phyloP scores from a whole-genome alignment of 2,797 vertebrate species.

The Bradypus variegatus region DNA sequence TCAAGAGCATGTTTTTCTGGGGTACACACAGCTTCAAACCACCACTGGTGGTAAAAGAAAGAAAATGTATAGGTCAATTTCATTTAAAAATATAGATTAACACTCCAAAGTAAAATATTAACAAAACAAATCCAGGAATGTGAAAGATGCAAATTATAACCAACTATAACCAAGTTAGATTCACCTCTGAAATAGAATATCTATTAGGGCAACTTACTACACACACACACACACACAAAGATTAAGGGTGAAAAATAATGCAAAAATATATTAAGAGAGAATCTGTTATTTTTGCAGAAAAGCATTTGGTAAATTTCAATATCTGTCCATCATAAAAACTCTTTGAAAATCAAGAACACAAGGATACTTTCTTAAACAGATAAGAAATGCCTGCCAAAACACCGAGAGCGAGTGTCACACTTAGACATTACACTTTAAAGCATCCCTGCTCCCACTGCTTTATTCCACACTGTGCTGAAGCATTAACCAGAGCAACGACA shows the following conservation, averaged over 20 bases:
- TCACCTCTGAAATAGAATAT: not conserved
- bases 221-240: not conserved
- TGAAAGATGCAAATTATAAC: not conserved
- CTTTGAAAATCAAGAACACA: not conserved
- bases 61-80: not conserved
- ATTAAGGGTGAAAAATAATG: not conserved
- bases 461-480: not conserved
- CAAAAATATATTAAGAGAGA: not conserved
- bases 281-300: not conserved
- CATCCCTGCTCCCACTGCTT: not conserved
- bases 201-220: not conserved
- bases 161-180: not conserved
- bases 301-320: not conserved
- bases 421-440: not conserved
- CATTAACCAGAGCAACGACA: not conserved
- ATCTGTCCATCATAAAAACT: not conserved
- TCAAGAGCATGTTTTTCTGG: no score
- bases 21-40: not conserved
- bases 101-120: not conserved
- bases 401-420: not conserved
- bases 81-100: not conserved
- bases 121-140: not conserved
- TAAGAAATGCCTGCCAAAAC: not conserved
- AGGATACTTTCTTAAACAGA: not conserved
- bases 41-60: not conserved